Percentiles rank a stretch among this genome's conserved stretches.
Conservation (phyloP, 1,140 invertebrate genomes). For the Dinoponera quadriceps region DNA sequence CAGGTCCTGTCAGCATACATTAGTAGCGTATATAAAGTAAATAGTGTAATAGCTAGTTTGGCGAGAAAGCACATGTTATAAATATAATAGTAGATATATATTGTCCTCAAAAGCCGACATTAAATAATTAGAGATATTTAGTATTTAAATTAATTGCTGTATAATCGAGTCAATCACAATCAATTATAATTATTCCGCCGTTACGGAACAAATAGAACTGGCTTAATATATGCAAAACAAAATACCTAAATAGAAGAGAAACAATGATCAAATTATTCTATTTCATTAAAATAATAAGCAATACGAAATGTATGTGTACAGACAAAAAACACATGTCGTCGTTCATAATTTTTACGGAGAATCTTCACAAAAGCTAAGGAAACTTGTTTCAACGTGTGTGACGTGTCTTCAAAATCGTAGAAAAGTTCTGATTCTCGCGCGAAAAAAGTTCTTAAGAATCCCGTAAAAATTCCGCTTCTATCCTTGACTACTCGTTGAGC, state of each 20-base stretch:
- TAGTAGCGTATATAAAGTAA: slow-evolving; percentile 12
- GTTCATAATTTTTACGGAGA: too few relatives aligned
- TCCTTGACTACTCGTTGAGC: too few relatives aligned
- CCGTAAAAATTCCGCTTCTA: too few relatives aligned
- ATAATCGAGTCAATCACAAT: neutral
- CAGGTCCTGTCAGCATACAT: neutral
- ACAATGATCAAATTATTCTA: neutral
- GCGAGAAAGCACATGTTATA: slow-evolving; percentile 6
- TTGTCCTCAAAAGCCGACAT: neutral
- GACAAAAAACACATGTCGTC: neutral
- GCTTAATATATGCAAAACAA: neutral
- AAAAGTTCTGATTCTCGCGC: too few relatives aligned
- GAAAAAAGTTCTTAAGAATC: too few relatives aligned
- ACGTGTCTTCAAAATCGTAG: too few relatives aligned
- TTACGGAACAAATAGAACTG: neutral
- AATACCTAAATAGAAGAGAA: neutral
- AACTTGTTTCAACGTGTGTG: too few relatives aligned
- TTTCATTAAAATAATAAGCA: neutral
- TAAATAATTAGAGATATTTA: slow-evolving; percentile 34
- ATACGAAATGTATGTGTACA: neutral
- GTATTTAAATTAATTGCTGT: slow-evolving; percentile 29
- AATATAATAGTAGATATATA: slow-evolving; percentile 13
- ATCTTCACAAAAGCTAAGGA: too few relatives aligned
- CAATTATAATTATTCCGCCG: neutral
- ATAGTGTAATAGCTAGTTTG: slow-evolving; percentile 32